phyloP scores from a whole-genome alignment of 1,140 invertebrate genomes.

The Magallana ariakensis region DNA sequence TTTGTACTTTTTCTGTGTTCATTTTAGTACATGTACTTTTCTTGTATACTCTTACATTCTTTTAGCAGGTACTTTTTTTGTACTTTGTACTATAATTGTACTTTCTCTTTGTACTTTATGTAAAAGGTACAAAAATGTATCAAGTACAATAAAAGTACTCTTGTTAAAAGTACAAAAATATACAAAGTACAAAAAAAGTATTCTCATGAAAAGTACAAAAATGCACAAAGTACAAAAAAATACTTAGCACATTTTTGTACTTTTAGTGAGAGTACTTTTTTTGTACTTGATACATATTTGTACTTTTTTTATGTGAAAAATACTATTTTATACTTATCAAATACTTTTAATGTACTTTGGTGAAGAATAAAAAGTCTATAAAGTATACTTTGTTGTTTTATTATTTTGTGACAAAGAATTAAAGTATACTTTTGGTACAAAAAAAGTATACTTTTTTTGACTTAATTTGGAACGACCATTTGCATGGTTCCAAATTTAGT shows the following conservation, averaged over 20 bases:
- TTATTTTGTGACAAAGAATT: neutral
- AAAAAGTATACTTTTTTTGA: slow-evolving; percentile 2
- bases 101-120: neutral
- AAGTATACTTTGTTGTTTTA: too few relatives aligned
- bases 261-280: neutral
- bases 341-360: neutral
- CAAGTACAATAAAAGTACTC: too few relatives aligned
- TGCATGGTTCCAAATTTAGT: neutral
- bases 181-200: too few relatives aligned
- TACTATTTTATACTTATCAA: too few relatives aligned
- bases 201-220: too few relatives aligned
- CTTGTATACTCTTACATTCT: neutral
- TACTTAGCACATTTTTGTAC: too few relatives aligned
- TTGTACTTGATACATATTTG: neutral
- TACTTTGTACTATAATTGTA: neutral
- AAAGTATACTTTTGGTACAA: neutral
- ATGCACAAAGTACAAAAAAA: too few relatives aligned
- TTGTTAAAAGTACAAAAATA: too few relatives aligned
- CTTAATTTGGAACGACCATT: neutral
- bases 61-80: neutral
- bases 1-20: neutral
- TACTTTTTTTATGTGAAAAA: neutral
- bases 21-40: neutral
- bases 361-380: neutral
- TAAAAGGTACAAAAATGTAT: too few relatives aligned